A percentile compares a stretch with the other conserved stretches of the same genome.
Evolutionary conservation across 2,113 vertebrate species (phyloP).

Genomic region (Tragulus kanchil): DNA sequence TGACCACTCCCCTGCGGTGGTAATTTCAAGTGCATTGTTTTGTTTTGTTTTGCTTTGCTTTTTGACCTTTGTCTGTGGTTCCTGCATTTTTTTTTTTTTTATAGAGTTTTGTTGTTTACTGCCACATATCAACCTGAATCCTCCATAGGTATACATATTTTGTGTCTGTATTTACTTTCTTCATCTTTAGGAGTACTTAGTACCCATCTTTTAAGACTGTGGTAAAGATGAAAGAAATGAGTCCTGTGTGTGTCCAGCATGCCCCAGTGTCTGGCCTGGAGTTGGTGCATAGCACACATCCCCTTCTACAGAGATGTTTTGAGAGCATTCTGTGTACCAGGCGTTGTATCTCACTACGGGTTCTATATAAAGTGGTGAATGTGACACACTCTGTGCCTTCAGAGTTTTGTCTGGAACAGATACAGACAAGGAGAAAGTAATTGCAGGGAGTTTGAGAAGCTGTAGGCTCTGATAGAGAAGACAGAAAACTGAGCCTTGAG

Average conservation of each 20-base stretch:
- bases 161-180: not conserved
- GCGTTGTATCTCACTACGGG: not conserved
- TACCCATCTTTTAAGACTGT: not conserved
- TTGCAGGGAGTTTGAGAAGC: not conserved
- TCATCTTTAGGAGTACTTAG: not conserved
- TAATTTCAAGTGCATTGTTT: not conserved
- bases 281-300: no score
- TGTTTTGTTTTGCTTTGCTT: no score
- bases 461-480: not conserved
- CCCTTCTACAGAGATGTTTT: not conserved
- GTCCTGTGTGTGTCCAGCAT: not conserved
- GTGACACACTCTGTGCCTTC: not conserved
- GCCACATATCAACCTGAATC: no score
- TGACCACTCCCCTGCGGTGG: not conserved
- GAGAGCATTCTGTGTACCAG: not conserved
- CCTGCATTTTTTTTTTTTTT: no score
- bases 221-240: not conserved
- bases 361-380: not conserved
- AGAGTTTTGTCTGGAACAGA: not conserved
- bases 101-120: no score
- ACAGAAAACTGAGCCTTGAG: not conserved
- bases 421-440: slow-evolving; percentile 34
- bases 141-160: not conserved
- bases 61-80: no score
- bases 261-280: not conserved